Evolutionary conservation across 2,888 invertebrate species (phyloP), one percentile per base, ranked within the genome.

Genomic region (Acanthosepion esculentum): DNA sequence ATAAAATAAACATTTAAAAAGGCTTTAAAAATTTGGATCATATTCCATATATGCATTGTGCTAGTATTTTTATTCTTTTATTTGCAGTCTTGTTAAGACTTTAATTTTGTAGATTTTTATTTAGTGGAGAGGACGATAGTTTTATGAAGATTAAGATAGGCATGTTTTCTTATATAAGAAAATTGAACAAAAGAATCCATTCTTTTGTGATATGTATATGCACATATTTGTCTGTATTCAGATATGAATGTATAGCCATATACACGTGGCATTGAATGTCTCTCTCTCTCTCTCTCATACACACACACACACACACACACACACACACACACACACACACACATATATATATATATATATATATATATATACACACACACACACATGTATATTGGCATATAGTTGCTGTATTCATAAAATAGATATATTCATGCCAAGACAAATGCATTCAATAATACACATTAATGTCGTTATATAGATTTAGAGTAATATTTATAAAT

Each of bases 21-120:
- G n/a, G 78, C 10, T 78, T 78, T n/a, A 78, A 78, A 78, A 78
- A 78, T 78, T n/a, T 78, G n/a, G 78, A 78, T 78, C 78, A 78
- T n/a, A 78, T 78, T 78, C 12, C 78, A n/a, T 78, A 78, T 78
- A 78, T 78, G 78, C 78, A 78, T 78, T 33, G 78, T 78, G n/a
- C 12, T 78, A n/a, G n/a, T n/a, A 4, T 59, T 23, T 59, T 59
- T 59, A 3, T 59, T 59, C 20, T 23, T 78, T 33, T n/a, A 4
- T 8, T 78, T n/a, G 78, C 15, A 33, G n/a, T 78, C 41, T 78
- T 78, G 78, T n/a, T n/a, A 78, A 78, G 33, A 78, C 4, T 78
- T 78, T 33, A 78, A n/a, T 78, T 78, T 78, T 78, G 78, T 78
- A n/a, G 78, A 78, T n/a, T 78, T 78, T 78, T 78, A n/a, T 78